Conservation (phyloP, 2,113 vertebrate species). For the Stictonetta naevosa region DNA sequence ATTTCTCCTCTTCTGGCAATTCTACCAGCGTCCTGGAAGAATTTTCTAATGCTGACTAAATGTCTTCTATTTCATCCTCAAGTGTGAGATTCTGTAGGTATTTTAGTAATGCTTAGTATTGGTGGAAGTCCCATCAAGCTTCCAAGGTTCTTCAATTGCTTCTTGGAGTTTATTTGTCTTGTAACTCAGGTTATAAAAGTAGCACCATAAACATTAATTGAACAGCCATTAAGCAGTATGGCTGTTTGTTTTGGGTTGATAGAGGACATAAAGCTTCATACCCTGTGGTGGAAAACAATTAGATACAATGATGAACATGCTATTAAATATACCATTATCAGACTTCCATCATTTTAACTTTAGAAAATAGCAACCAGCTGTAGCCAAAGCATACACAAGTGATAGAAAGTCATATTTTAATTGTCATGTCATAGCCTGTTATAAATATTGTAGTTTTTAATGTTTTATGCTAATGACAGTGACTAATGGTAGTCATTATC, state of each 20-base stretch:
- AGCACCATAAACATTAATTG: slow-evolving; percentile 73
- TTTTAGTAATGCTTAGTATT: slow-evolving; percentile 13
- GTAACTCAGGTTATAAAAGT: slow-evolving; percentile 63
- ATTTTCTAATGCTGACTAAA: background rate
- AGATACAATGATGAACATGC: slow-evolving; percentile 51
- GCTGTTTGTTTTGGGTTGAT: slow-evolving; percentile 71
- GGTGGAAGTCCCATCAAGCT: slow-evolving; percentile 30
- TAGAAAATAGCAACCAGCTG: slow-evolving; percentile 44
- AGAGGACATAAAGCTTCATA: slow-evolving; percentile 67
- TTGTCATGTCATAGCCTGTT: slow-evolving; percentile 53
- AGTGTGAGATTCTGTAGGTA: background rate
- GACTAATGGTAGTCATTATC: slow-evolving; percentile 71
- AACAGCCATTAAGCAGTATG: slow-evolving; percentile 62
- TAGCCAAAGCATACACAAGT: slow-evolving; percentile 45
- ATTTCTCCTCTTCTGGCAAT: background rate
- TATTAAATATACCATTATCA: slow-evolving; percentile 65
- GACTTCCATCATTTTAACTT: slow-evolving; percentile 40
- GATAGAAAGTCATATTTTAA: slow-evolving; percentile 61
- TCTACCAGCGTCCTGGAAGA: background rate
- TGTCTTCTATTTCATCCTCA: background rate
- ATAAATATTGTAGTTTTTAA: slow-evolving; percentile 65
- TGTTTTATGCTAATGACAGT: slow-evolving; percentile 68
- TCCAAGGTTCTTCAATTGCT: slow-evolving; percentile 54
- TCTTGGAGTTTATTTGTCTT: slow-evolving; percentile 61
- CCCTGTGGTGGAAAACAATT: slow-evolving; percentile 75